Evolutionary conservation across 53 echinoderm and acorn worm species (phyloP).

Genomic region (Astropecten irregularis): DNA sequence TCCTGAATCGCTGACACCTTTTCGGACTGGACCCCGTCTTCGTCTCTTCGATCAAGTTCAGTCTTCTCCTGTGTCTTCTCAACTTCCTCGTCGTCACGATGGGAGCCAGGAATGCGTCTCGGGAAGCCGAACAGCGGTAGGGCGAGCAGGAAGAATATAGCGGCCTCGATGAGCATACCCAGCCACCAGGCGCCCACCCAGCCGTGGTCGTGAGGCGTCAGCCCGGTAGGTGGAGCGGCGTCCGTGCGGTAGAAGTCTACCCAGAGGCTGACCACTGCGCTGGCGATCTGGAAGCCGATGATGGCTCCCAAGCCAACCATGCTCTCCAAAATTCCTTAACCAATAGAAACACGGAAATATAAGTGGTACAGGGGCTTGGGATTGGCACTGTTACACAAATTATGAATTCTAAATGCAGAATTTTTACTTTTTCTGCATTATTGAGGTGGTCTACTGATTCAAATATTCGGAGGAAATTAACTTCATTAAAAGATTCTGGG

Average conservation of each 20-base stretch:
- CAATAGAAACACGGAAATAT: no score
- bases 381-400: no score
- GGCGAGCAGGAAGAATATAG: constrained; percentile 53
- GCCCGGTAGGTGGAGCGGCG: constrained; percentile 11
- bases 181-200: constrained; percentile 95
- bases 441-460: no score
- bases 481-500: no score
- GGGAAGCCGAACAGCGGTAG: constrained; percentile 78
- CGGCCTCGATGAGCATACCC: constrained; percentile 63
- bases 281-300: constrained; percentile 71
- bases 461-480: no score
- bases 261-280: constrained; percentile 64
- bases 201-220: constrained; percentile 62
- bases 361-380: no score
- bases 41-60: background rate
- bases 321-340: constrained; percentile 72
- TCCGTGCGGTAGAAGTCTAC: constrained; percentile 83
- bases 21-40: background rate
- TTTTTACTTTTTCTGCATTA: no score
- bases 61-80: constrained; percentile 25
- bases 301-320: constrained; percentile 84
- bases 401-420: no score
- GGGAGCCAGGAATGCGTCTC: constrained; percentile 3
- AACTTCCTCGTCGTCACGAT: background rate
- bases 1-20: constrained; percentile 24